A percentile compares a stretch with the other conserved stretches of the same genome.
Evolutionary conservation across 2,113 vertebrate genomes (phyloP).

Genomic region (Cololabis saira): DNA sequence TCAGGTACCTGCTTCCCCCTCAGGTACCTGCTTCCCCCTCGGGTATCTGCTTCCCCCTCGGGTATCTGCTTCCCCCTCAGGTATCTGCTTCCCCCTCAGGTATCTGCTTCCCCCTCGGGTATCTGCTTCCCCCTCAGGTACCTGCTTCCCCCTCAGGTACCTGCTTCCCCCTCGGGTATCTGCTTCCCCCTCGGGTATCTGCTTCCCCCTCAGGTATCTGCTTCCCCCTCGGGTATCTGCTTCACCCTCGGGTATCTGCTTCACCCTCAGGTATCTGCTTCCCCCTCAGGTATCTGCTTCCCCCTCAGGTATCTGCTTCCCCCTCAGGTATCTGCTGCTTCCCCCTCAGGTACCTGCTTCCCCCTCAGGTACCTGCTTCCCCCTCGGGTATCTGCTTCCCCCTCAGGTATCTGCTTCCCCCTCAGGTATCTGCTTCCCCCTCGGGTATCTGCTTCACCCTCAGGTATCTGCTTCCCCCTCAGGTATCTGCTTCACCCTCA

Average conservation of each 20-base stretch:
- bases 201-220: not conserved
- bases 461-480: not conserved
- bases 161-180: too few species aligned
- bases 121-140: not conserved
- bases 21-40: too few species aligned
- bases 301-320: not conserved
- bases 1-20: not conserved
- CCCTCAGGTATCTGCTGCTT: constrained; percentile 3
- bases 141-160: not conserved
- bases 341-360: not conserved
- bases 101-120: constrained; percentile 6
- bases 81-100: constrained; percentile 4
- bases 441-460: not conserved
- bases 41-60: not conserved
- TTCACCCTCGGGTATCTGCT: not conserved
- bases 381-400: too few species aligned
- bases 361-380: not conserved
- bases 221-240: not conserved
- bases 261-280: not conserved
- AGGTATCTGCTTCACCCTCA: not conserved
- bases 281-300: not conserved
- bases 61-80: not conserved
- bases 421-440: not conserved
- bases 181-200: not conserved
- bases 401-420: not conserved